A percentile compares a stretch with the other conserved stretches of the same genome.
Evolutionary conservation across 1,140 invertebrate genomes (phyloP).

Genomic region (Temnothorax longispinosus): DNA sequence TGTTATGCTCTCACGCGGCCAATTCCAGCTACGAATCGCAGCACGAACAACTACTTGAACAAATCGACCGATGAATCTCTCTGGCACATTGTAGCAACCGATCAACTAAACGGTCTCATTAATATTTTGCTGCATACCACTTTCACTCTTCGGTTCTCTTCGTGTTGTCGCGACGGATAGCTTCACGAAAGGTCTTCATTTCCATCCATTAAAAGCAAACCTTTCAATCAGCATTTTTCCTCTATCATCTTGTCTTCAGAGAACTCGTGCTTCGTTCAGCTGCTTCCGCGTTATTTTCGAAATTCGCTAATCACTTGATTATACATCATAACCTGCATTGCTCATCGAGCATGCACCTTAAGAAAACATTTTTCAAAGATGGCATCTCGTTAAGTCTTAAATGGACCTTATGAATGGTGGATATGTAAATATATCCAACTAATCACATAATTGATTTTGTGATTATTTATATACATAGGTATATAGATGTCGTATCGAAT

Average conservation of each 20-base stretch:
- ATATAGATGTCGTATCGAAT: not conserved
- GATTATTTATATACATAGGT: not conserved
- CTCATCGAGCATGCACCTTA: not conserved
- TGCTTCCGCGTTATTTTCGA: conserved; percentile 54
- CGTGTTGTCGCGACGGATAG: conserved; percentile 18
- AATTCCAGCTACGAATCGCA: conserved; percentile 9
- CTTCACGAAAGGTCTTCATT: conserved; percentile 39
- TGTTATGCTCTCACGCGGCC: not conserved
- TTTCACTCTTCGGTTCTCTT: conserved; percentile 45
- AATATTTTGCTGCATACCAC: conserved; percentile 49
- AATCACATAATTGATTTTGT: not conserved
- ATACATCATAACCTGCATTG: not conserved
- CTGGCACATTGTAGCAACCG: not conserved
- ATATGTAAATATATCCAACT: conserved; percentile 27
- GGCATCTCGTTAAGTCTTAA: not conserved
- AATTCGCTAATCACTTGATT: conserved; percentile 44
- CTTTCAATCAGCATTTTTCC: conserved; percentile 50
- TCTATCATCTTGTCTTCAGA: not conserved
- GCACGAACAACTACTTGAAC: not conserved
- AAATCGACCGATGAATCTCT: conserved; percentile 3
- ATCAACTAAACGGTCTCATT: conserved; percentile 42
- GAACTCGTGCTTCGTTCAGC: conserved; percentile 23
- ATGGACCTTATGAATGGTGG: not conserved
- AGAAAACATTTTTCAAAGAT: conserved; percentile 20
- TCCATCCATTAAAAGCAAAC: conserved; percentile 41